Evolutionary conservation across 2,797 vertebrate genomes (phyloP).

Genomic region (Vireo griseus): DNA sequence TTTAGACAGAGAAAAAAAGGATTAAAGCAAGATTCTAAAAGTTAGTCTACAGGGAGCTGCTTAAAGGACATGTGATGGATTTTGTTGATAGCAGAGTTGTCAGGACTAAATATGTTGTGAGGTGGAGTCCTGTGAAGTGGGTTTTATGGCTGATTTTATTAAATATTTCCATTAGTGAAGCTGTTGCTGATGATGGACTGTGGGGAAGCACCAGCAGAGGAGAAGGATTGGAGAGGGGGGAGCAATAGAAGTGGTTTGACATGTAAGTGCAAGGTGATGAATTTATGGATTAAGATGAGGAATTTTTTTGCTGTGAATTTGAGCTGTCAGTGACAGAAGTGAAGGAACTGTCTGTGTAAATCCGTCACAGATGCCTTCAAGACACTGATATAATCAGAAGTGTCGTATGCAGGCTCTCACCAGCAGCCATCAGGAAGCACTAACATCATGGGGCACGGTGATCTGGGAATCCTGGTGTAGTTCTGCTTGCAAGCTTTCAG

Average conservation of each 20-base stretch:
- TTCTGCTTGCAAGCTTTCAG: neutral
- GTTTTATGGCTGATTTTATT: neutral
- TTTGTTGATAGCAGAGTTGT: neutral
- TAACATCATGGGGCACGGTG: fast-evolving
- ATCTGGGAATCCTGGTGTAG: neutral
- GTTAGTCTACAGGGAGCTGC: neutral
- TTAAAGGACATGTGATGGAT: neutral
- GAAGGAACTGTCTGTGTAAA: neutral
- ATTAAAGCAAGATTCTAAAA: neutral
- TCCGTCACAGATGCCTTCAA: neutral
- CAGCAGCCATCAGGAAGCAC: neutral
- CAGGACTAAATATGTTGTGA: neutral
- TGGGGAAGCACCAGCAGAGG: neutral
- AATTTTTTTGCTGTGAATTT: neutral
- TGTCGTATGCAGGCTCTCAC: neutral
- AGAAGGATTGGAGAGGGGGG: neutral
- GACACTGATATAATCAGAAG: neutral
- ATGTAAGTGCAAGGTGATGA: neutral
- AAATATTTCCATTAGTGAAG: neutral
- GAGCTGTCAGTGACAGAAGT: neutral
- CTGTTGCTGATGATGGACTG: neutral
- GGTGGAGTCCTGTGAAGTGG: neutral
- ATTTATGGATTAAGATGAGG: neutral
- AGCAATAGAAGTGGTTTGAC: neutral
- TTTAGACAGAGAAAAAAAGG: neutral